Base-by-base conservation (phyloP, 64 coral and sea anemone genomes). In the Orbicella faveolata region DNA sequence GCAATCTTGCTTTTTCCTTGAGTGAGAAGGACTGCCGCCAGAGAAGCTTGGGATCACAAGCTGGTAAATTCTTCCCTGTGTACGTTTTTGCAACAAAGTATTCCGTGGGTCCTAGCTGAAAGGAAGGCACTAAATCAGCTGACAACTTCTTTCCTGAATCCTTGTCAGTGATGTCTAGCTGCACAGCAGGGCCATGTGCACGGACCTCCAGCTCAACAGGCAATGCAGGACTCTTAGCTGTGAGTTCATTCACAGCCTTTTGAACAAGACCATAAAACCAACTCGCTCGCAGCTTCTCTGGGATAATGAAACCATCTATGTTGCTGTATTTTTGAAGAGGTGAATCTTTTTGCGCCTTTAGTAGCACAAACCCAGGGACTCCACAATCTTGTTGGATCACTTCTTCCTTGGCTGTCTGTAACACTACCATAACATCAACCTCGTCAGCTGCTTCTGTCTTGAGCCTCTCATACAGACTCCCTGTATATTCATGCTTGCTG, bases 381-480 rank as follows among this genome's bases (percentile, higher is more conserved):
- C 64, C n/a, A n/a, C 54, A 62, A 30, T 84, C 88, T 39, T 74
- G 20, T 66, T 90, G 75, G 62, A 86, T 81, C 2, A 83, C 79
- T 6, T 90, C 69, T 35, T 96, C 53, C 39, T 90, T 93, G 6
- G 16, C 70, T 72, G 76, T 81, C 39, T 87, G 83, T 62, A 96
- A 33, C 41, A 96, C 83, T 57, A 93, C 73, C 91, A 96, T 96
- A 17, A 96, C 88, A 48, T 96, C 94, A 36, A 92, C 94, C 35
- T 93, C 91, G 37, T 96, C 94, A 65, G 82, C 91, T 81, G 81
- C 76, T 61, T 93, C 94, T 20, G 94, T 96, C 81, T 93, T 96
- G 19, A 96, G 90, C 44, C n/a, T 75, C 61, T 96, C 94, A 63
- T 89, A 96, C 19, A 88, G 65, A 61, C 94, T 93, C 9, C 94